Conservation (phyloP, 2,113 vertebrate genomes). For the Sebastes fasciatus region DNA sequence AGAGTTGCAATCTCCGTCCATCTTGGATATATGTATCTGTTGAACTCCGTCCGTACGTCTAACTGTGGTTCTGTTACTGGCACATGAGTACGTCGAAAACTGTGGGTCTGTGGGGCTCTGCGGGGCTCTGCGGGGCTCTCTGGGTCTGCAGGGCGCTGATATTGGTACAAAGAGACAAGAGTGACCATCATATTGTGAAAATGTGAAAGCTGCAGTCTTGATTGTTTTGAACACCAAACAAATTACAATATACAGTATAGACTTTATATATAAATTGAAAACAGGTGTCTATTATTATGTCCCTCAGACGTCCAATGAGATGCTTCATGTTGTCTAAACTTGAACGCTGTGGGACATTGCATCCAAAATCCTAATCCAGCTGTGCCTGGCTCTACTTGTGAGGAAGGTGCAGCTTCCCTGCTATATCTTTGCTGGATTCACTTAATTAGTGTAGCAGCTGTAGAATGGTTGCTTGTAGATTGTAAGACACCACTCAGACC, state of each 20-base stretch:
- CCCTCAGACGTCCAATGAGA: not conserved
- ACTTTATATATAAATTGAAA: not conserved
- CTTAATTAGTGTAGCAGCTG: slow-evolving; percentile 53
- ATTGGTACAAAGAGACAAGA: not conserved
- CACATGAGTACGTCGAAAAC: too few relatives aligned
- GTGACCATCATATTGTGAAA: not conserved
- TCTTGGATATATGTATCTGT: too few relatives aligned
- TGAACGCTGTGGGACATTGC: slow-evolving; percentile 88
- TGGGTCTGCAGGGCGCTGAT: too few relatives aligned
- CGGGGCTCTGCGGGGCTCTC: too few relatives aligned
- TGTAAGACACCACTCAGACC: too few relatives aligned
- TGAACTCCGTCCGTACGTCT: too few relatives aligned
- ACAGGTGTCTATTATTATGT: not conserved
- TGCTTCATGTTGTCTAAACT: not conserved
- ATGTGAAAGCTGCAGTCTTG: not conserved
- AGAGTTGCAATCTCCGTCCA: too few relatives aligned
- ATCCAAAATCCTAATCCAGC: slow-evolving; percentile 96
- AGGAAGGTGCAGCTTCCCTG: slow-evolving; percentile 88
- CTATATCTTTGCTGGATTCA: slow-evolving; percentile 84
- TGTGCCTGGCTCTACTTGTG: slow-evolving; percentile 91
- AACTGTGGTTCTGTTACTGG: too few relatives aligned
- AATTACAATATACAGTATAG: not conserved
- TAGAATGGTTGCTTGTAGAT: too few relatives aligned
- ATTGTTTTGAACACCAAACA: not conserved
- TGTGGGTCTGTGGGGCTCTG: too few relatives aligned